A percentile compares a stretch with the other conserved stretches of the same genome.
Evolutionary conservation across 2,113 vertebrate genomes (phyloP).

Genomic region (Pelmatolapia mariae): DNA sequence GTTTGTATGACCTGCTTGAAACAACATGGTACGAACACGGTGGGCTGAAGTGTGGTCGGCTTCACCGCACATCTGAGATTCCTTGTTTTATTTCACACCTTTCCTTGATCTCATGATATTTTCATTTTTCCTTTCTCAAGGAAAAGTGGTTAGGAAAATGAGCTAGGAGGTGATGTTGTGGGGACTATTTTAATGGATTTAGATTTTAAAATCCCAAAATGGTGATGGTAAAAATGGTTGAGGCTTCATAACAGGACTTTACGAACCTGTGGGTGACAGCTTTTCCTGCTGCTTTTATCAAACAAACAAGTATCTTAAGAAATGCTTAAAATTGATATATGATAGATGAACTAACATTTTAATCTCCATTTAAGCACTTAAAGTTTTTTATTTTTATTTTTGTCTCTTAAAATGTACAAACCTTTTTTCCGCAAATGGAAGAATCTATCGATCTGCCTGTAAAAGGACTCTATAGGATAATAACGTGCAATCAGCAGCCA

Average conservation of each 20-base stretch:
- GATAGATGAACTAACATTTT: not conserved
- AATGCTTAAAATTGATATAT: not conserved
- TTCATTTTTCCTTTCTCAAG: not conserved
- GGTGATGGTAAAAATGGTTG: not conserved
- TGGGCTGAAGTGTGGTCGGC: not conserved
- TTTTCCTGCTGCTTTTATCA: not conserved
- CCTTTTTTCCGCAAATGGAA: not conserved
- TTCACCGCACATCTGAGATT: not conserved
- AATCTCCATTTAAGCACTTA: not conserved
- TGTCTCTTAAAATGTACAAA: not conserved
- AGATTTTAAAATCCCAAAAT: not conserved
- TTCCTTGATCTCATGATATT: not conserved
- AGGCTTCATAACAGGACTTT: not conserved
- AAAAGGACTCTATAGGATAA: not conserved
- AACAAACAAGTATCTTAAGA: not conserved
- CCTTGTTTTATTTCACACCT: not conserved
- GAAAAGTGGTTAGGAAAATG: not conserved
- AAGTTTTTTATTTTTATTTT: not conserved
- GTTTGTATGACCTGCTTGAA: not conserved
- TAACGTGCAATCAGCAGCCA: not conserved
- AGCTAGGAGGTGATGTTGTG: not conserved
- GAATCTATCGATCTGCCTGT: not conserved
- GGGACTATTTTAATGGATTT: not conserved
- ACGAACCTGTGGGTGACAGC: not conserved
- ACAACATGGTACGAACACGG: not conserved